phyloP scores from a whole-genome alignment of 30 jellyfish, hydroid and myxozoan genomes.

The Cassiopea andromeda region DNA sequence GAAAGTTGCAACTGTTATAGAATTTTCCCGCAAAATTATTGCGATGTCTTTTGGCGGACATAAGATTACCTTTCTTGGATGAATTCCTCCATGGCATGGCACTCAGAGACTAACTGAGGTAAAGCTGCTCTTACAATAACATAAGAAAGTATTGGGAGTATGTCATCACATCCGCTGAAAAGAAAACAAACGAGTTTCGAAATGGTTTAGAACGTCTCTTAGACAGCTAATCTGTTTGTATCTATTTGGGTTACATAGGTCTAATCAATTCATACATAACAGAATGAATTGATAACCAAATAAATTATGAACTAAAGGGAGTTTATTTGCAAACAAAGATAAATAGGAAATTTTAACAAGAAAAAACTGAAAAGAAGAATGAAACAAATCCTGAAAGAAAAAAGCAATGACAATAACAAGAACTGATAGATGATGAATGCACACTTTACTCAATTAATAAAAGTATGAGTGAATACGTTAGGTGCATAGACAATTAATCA shows the following conservation, averaged over 20 bases:
- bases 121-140: conserved; percentile 78
- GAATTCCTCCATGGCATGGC: conserved; percentile 94
- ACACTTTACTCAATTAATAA: too few species aligned
- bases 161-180: conserved; percentile 93
- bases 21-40: too few species aligned
- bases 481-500: too few species aligned
- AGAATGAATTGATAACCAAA: background rate
- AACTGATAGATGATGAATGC: too few species aligned
- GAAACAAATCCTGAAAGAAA: too few species aligned
- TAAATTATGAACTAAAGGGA: too few species aligned
- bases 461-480: too few species aligned
- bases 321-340: background rate
- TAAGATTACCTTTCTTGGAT: conserved; percentile 80
- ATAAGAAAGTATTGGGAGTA: conserved; percentile 80
- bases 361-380: too few species aligned
- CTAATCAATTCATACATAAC: background rate
- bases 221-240: background rate
- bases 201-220: background rate
- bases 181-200: background rate
- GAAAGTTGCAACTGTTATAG: background rate
- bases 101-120: conserved; percentile 92
- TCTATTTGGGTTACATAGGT: too few species aligned
- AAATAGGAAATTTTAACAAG: too few species aligned
- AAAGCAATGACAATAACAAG: too few species aligned
- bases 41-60: background rate